Percentiles rank a stretch among this genome's conserved stretches.
These are phyloP conservation scores for Sphaeridia pumilis DNA, from an alignment of 2,888 invertebrate species.

Conservation along the genomic window DNA sequence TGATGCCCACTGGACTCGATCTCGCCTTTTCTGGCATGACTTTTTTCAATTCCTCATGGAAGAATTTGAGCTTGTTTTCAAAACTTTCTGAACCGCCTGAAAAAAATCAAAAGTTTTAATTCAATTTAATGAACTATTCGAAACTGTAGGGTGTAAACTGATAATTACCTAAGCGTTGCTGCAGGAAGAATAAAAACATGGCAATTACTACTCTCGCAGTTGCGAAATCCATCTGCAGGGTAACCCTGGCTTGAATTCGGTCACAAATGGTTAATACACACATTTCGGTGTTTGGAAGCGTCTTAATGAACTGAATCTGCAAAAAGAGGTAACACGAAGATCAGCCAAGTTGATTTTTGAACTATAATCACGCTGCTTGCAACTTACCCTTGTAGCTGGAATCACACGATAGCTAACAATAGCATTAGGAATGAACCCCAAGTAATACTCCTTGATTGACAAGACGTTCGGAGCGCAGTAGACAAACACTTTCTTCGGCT, in stretches of 20 bases:
- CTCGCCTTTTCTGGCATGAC: conserved; percentile 23
- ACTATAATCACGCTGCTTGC: background rate
- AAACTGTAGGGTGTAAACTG: background rate
- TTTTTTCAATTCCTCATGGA: conserved; percentile 36
- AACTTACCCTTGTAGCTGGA: conserved; percentile 29
- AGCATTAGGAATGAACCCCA: conserved; percentile 28
- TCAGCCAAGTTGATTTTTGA: no score
- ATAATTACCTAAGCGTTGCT: conserved; percentile 41
- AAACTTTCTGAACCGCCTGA: conserved; percentile 43
- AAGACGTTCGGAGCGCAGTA: conserved; percentile 27
- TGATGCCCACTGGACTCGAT: conserved; percentile 16
- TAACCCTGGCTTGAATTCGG: conserved; percentile 24
- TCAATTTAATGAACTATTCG: background rate
- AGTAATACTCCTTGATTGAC: conserved; percentile 30
- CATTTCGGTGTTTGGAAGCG: background rate
- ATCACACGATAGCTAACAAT: conserved; percentile 29
- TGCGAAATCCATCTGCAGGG: conserved; percentile 36
- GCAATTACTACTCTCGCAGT: conserved; percentile 42
- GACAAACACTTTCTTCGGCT: conserved; percentile 28
- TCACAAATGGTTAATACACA: conserved; percentile 25
- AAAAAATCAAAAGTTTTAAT: background rate
- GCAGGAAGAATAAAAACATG: conserved; percentile 42
- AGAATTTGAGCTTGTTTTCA: conserved; percentile 44
- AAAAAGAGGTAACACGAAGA: background rate
- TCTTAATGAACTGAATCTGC: conserved; percentile 22